Evolutionary conservation across 2,888 invertebrate genomes (phyloP), one percentile per base, ranked within the genome.

Genomic region (Drosophila anomelani): DNA sequence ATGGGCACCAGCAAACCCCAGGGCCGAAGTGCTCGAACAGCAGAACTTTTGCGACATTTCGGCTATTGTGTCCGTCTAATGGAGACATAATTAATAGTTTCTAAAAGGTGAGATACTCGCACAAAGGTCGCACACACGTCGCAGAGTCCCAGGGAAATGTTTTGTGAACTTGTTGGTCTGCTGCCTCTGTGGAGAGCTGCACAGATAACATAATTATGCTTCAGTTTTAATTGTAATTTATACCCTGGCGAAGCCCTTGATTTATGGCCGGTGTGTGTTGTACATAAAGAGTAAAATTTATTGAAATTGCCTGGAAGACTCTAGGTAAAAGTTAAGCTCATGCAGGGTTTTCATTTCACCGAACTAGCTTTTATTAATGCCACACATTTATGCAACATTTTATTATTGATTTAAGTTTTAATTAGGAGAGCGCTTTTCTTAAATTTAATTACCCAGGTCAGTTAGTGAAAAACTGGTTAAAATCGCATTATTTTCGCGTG

Each of bases 191-290:
- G 63, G 71, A 75, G 62, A 57, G 63, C 57, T 75, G 44, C 60
- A 51, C 15, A 77, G 70, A 75, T 72, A 80, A 56, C 64, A 64
- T 81, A 81, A 79, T 83, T 78, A 85, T 63, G 67, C 75, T 75
- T 76, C 76, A 67, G 83, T 64, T 76, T 80, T 82, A 83, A 83
- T 83, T 83, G 81, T 81, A 83, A 85, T 85, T 85, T 83, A 83
- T 83, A 86, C 55, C 62, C 61, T 29, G 49, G 71, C 74, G 57
- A 63, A 72, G 53, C 34, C 53, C 17, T 64, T 83, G 77, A 83
- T 83, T 88, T 88, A 82, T 82, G 61, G 56, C 58, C 51, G 38
- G 43, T 57, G 20, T 64, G 51, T 44, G 66, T 43, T 43, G 36
- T 47, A 61, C 64, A 58, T 20, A 36, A 39, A 29, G 55, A 23